These are phyloP conservation scores for Steinernema khuongi DNA, from an alignment of 1,140 invertebrate genomes.

Conservation along the genomic window DNA sequence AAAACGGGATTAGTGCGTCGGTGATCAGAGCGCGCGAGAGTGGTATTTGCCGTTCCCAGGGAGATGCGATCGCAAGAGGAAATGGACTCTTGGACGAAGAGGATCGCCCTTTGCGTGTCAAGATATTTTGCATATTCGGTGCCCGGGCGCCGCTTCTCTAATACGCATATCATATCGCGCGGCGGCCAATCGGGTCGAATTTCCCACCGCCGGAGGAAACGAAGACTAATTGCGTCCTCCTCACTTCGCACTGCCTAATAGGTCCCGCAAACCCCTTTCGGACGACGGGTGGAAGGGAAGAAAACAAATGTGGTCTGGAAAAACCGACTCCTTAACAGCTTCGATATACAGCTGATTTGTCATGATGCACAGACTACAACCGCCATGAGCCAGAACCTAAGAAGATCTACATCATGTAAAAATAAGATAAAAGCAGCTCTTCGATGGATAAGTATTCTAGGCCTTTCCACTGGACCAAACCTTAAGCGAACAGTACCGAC, in stretches of 20 bases:
- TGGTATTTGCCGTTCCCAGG: conserved; percentile 8
- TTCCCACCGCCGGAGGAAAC: not conserved
- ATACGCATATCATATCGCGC: conserved; percentile 12
- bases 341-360: no score
- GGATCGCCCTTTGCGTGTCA: not conserved
- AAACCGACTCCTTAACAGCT: no score
- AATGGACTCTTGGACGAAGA: not conserved
- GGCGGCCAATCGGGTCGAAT: conserved; percentile 6
- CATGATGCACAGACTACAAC: no score
- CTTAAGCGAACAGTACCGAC: no score
- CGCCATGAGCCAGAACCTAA: no score
- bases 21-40: not conserved
- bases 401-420: no score
- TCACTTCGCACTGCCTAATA: not conserved
- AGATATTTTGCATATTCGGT: conserved; percentile 7
- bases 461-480: no score
- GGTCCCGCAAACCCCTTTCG: not conserved
- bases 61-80: not conserved
- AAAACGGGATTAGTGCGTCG: not conserved
- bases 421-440: no score
- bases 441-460: no score
- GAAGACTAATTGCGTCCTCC: not conserved
- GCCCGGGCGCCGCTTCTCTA: not conserved
- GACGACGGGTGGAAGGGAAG: no score
- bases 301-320: no score